A percentile compares a stretch with the other conserved stretches of the same genome.
phyloP scores from a whole-genome alignment of 1,140 invertebrate genomes.

The Drosophila funebris region DNA sequence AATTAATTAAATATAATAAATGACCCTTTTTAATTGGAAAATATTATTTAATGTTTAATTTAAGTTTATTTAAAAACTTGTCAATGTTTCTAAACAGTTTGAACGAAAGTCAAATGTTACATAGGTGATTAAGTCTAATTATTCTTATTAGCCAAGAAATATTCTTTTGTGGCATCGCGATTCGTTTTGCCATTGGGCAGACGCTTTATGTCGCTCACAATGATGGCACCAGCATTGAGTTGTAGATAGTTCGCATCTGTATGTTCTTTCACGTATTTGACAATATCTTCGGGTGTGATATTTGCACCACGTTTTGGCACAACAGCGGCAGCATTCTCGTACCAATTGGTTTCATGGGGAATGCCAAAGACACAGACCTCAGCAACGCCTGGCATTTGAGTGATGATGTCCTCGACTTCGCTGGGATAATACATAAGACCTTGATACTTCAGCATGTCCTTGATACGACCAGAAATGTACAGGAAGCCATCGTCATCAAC shows the following conservation, averaged over 20 bases:
- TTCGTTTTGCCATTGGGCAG: constrained; percentile 34
- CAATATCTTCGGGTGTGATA: constrained; percentile 42
- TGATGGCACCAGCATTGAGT: constrained; percentile 85
- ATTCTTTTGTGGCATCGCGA: constrained; percentile 22
- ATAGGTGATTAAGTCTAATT: constrained; percentile 14
- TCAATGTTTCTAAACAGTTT: no score
- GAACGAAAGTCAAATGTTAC: neutral
- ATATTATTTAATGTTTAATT: no score
- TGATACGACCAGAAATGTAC: constrained; percentile 88
- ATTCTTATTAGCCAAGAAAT: constrained; percentile 11
- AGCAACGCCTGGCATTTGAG: constrained; percentile 25
- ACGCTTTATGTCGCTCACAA: constrained; percentile 83
- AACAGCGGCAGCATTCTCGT: constrained; percentile 44
- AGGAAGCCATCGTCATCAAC: constrained; percentile 87
- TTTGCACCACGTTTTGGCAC: constrained; percentile 5
- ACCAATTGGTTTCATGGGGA: constrained; percentile 11
- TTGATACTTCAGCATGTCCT: constrained; percentile 89
- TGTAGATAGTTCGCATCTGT: constrained; percentile 83
- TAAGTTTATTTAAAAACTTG: no score
- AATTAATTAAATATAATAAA: no score
- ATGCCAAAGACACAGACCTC: constrained; percentile 55
- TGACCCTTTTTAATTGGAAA: no score
- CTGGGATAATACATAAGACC: constrained; percentile 61
- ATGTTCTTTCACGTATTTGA: constrained; percentile 42
- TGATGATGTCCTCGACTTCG: constrained; percentile 46